phyloP scores from a whole-genome alignment of 2,888 invertebrate species.

The Philonicus albiceps region DNA sequence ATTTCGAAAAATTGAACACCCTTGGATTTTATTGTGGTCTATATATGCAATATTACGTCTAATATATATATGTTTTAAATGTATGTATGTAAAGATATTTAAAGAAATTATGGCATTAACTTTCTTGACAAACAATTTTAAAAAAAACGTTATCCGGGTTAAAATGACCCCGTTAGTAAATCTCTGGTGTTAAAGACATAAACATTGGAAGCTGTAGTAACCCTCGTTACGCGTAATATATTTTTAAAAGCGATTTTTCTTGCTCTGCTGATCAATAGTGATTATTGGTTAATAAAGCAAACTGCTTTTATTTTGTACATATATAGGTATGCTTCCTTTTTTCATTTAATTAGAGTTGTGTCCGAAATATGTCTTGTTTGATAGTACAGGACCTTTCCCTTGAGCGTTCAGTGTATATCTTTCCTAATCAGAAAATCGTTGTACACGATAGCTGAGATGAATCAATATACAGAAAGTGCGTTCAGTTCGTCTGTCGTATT shows the following conservation, averaged over 20 bases:
- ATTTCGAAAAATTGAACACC: no score
- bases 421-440: not conserved
- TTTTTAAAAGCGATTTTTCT: not conserved
- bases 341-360: not conserved
- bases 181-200: no score
- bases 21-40: no score
- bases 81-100: no score
- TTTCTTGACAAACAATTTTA: no score
- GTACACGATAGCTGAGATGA: not conserved
- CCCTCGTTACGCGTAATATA: no score
- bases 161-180: no score
- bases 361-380: not conserved
- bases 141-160: no score
- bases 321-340: not conserved
- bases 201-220: no score
- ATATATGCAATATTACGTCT: no score
- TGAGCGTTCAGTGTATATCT: not conserved
- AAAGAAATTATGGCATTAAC: no score
- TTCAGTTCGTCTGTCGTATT: slow-evolving; percentile 19
- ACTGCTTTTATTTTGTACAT: not conserved
- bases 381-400: not conserved
- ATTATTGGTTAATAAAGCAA: not conserved
- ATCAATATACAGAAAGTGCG: slow-evolving; percentile 3
- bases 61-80: no score
- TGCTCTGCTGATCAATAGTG: not conserved